Conservation (phyloP, 2,888 invertebrate species). For the Cerastoderma edule region DNA sequence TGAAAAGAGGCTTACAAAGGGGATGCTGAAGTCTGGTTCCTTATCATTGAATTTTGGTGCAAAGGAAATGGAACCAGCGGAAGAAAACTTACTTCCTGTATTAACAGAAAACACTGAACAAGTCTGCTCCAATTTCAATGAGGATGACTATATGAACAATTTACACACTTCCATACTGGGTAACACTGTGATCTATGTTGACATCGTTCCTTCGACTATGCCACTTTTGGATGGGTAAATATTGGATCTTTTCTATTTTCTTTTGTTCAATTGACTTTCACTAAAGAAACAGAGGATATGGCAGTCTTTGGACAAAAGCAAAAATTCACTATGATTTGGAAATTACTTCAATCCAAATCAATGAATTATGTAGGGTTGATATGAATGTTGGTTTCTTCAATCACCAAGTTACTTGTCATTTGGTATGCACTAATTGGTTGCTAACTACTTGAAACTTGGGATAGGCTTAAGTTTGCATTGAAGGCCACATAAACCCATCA, state of each 20-base stretch:
- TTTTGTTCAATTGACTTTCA: background rate
- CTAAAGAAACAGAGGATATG: too few species aligned
- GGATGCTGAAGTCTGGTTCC: slow-evolving; percentile 64
- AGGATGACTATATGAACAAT: slow-evolving; percentile 81
- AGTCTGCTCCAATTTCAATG: slow-evolving; percentile 61
- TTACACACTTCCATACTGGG: slow-evolving; percentile 90
- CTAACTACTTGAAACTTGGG: too few species aligned
- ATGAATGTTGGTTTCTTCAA: too few species aligned
- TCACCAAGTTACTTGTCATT: too few species aligned
- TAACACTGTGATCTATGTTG: slow-evolving; percentile 92
- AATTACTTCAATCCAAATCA: too few species aligned
- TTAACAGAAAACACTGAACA: slow-evolving; percentile 41
- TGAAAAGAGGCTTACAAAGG: slow-evolving; percentile 64
- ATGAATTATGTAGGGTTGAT: too few species aligned
- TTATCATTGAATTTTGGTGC: slow-evolving; percentile 68
- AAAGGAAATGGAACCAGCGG: slow-evolving; percentile 28
- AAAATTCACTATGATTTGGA: too few species aligned
- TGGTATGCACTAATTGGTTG: too few species aligned
- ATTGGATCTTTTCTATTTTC: background rate
- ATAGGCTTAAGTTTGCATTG: too few species aligned
- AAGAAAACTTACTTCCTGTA: slow-evolving; percentile 66
- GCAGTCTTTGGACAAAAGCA: too few species aligned
- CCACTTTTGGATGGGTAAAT: slow-evolving; percentile 86
- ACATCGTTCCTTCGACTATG: slow-evolving; percentile 91
- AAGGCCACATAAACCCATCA: too few species aligned